Percentiles rank a stretch among this genome's conserved stretches.
Evolutionary conservation across 2,888 invertebrate species (phyloP).

Genomic region (Hedychridium roseum): DNA sequence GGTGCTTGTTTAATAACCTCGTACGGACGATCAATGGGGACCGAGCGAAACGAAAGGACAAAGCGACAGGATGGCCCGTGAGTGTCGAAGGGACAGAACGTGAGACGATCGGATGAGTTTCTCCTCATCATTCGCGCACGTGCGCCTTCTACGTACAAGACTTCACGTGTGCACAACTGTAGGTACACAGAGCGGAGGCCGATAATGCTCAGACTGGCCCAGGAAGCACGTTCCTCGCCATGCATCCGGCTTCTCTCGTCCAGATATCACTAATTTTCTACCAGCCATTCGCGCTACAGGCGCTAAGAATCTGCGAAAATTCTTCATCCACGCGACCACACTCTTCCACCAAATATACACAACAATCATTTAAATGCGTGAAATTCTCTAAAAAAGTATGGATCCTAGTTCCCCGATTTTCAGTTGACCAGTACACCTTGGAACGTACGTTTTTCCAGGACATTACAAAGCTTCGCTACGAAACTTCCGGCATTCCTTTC

Average conservation of each 20-base stretch:
- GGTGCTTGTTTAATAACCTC: constrained; percentile 21
- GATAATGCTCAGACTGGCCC: constrained; percentile 42
- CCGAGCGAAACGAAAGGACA: constrained; percentile 1
- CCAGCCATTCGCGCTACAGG: too few relatives aligned
- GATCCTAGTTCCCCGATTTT: too few relatives aligned
- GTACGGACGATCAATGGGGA: constrained; percentile 9
- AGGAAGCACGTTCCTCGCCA: constrained; percentile 42
- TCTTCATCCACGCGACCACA: too few relatives aligned
- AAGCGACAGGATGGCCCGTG: neutral
- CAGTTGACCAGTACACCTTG: too few relatives aligned
- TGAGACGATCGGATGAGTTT: constrained; percentile 10
- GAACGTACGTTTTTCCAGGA: too few relatives aligned
- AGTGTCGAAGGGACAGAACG: constrained; percentile 11
- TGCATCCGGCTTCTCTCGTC: constrained; percentile 36
- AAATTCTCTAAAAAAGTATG: too few relatives aligned
- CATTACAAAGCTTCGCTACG: too few relatives aligned
- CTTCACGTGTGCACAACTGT: constrained; percentile 5
- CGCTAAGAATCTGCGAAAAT: too few relatives aligned
- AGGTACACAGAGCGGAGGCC: constrained; percentile 25
- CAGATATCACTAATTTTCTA: constrained; percentile 47
- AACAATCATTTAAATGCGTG: too few relatives aligned
- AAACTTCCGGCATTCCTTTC: too few relatives aligned
- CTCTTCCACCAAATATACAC: too few relatives aligned
- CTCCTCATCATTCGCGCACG: constrained; percentile 35
- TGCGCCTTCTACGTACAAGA: constrained; percentile 27